These are phyloP conservation scores for Leptura quadrifasciata DNA, from an alignment of 2,888 invertebrate species.

Conservation along the genomic window DNA sequence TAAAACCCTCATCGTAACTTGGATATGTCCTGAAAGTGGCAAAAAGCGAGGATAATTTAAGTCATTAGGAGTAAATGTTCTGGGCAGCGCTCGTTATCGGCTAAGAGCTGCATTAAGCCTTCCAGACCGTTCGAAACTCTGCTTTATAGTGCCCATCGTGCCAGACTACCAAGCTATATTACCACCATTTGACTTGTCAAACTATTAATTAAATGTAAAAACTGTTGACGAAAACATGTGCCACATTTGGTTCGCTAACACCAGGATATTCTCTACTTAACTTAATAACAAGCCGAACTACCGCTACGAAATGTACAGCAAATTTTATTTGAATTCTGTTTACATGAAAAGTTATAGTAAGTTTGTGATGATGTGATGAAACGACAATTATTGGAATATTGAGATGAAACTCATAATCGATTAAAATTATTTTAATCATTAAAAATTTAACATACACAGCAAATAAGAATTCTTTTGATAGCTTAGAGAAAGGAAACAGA, in stretches of 20 bases:
- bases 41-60: conserved; percentile 63
- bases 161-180: conserved; percentile 45
- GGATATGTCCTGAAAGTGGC: conserved; percentile 55
- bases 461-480: no score
- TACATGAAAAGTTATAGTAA: no score
- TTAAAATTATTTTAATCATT: no score
- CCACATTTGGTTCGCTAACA: not conserved
- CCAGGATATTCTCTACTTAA: not conserved
- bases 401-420: no score
- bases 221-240: conserved; percentile 17
- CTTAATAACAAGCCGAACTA: not conserved
- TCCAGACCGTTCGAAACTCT: conserved; percentile 50
- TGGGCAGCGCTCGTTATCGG: conserved; percentile 65
- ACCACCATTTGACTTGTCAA: conserved; percentile 50
- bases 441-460: no score
- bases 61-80: conserved; percentile 67
- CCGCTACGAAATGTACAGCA: no score
- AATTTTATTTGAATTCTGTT: no score
- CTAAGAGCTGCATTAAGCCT: conserved; percentile 64
- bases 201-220: conserved; percentile 48
- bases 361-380: no score
- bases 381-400: no score
- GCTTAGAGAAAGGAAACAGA: no score
- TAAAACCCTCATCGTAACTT: conserved; percentile 48
- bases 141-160: conserved; percentile 50